phyloP scores from a whole-genome alignment of 2,888 invertebrate genomes.

The Diachrysia chrysitis region DNA sequence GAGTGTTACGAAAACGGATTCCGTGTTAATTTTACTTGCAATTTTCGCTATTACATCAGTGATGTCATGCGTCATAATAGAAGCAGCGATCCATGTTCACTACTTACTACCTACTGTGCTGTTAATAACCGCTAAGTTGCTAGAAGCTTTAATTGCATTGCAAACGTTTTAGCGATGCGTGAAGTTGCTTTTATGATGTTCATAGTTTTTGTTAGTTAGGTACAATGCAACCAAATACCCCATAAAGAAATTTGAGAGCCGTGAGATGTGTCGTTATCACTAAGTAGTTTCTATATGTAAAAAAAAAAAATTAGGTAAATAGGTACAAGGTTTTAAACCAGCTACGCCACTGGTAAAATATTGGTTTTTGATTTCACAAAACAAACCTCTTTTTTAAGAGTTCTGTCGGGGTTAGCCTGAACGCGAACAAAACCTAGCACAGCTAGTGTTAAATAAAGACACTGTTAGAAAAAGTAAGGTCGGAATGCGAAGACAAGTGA shows the following conservation, averaged over 20 bases:
- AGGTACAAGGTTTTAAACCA: too few species aligned
- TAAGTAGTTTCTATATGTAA: too few species aligned
- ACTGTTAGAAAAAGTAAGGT: background rate
- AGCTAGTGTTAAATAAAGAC: background rate
- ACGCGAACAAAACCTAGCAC: too few species aligned
- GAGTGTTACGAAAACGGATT: background rate
- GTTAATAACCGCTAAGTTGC: conserved; percentile 11
- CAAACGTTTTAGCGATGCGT: conserved; percentile 11
- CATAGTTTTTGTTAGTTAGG: too few species aligned
- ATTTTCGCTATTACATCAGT: background rate
- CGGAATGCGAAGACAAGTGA: conserved; percentile 4
- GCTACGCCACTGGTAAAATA: too few species aligned
- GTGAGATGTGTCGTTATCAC: too few species aligned
- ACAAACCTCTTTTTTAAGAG: too few species aligned
- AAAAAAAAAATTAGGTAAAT: too few species aligned
- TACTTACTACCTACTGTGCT: conserved; percentile 9
- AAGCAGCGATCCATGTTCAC: conserved; percentile 21
- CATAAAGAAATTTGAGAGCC: too few species aligned
- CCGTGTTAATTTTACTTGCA: background rate
- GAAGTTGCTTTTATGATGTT: conserved; percentile 2
- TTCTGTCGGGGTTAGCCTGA: too few species aligned
- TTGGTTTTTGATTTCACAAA: too few species aligned
- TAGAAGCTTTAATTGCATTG: conserved; percentile 19
- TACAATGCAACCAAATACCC: too few species aligned
- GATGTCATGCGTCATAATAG: conserved; percentile 6